A percentile compares a stretch with the other conserved stretches of the same genome.
Conservation (phyloP, 2,113 vertebrate species). For the Ancistrus triradiatus region DNA sequence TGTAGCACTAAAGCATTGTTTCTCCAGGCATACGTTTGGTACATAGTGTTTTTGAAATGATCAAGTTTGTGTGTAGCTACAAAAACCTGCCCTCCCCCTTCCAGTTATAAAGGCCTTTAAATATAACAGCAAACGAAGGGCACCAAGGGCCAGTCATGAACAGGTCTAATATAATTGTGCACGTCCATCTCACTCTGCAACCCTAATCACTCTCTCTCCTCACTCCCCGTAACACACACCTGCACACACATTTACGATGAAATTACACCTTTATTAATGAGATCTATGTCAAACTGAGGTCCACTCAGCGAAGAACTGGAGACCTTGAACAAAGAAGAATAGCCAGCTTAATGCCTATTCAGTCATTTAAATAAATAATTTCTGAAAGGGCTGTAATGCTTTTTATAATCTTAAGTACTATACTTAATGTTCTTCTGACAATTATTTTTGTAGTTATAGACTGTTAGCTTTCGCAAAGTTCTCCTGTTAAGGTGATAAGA, state of each 20-base stretch:
- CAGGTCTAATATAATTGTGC: conserved; percentile 43
- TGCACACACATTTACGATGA: conserved; percentile 24
- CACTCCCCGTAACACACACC: conserved; percentile 26
- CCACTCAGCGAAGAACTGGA: conserved; percentile 4
- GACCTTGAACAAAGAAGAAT: conserved; percentile 7
- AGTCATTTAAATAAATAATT: too few species aligned
- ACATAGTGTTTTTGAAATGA: too few species aligned
- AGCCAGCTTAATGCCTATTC: too few species aligned
- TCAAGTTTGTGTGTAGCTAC: conserved; percentile 1
- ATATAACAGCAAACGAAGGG: conserved; percentile 31
- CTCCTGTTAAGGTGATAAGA: too few species aligned
- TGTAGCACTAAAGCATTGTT: too few species aligned
- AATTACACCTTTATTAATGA: conserved; percentile 50
- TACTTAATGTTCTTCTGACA: too few species aligned
- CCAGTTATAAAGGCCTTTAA: conserved; percentile 7
- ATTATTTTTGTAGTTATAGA: too few species aligned
- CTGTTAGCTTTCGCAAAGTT: too few species aligned
- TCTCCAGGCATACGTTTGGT: too few species aligned
- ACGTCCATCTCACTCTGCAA: conserved; percentile 19
- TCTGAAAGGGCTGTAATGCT: too few species aligned
- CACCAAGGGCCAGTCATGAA: conserved; percentile 42
- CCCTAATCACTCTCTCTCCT: conserved; percentile 37
- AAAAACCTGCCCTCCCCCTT: background rate
- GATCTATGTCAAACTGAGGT: conserved; percentile 27
- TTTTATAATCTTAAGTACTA: too few species aligned